Evolutionary conservation across 2,797 vertebrate species (phyloP), one percentile per base, ranked within the genome.

Genomic region (Macroramphosus scolopax): DNA sequence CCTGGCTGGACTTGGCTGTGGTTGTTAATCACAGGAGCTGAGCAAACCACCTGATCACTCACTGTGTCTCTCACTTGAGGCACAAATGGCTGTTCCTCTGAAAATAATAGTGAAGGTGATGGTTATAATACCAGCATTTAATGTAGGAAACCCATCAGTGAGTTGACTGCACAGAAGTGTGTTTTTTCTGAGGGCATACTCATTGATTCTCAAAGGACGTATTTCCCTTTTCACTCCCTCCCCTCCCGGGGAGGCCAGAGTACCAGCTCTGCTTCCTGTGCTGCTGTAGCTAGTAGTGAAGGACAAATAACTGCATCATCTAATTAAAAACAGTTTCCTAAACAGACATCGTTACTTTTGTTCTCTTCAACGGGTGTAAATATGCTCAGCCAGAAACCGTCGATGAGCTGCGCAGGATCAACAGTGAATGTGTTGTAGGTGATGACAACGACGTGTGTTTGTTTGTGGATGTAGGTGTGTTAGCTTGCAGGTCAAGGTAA

Each of bases 11-110:
- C 78, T 74, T 85, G 82, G 77, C 77, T 76, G 73, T 62, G 72
- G 78, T 82, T 83, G 82, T 85, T 90, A 83, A 90, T 89, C 89
- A 85, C 77, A 78, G 68, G 65, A 83, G 72, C 70, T 66, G 63
- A 67, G 59, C 45, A 56, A 72, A 83, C 80, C 88, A 88, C 86
- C 86, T 88, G 88, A 89, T 85, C 73, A 45, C 61, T 68, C 80
- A 20, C 62, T 56, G 63, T 36, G 62, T 53, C 51, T 53, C 61
- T 74, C 51, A 51, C 20, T 65, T 49, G 59, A 69, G 58, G 29
- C 48, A 59, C 44, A 54, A 43, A 29, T 18, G 1, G 34, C 58
- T 47, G 15, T 64, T 71, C 35, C 51, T 66, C 34, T 25, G 30
- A 42, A 32, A 54, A 34, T 34, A 14, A 40, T 25, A 32, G 16